Evolutionary conservation across 2,888 invertebrate species (phyloP), one percentile per base, ranked within the genome.

Genomic region (Drosophila setosimentum): DNA sequence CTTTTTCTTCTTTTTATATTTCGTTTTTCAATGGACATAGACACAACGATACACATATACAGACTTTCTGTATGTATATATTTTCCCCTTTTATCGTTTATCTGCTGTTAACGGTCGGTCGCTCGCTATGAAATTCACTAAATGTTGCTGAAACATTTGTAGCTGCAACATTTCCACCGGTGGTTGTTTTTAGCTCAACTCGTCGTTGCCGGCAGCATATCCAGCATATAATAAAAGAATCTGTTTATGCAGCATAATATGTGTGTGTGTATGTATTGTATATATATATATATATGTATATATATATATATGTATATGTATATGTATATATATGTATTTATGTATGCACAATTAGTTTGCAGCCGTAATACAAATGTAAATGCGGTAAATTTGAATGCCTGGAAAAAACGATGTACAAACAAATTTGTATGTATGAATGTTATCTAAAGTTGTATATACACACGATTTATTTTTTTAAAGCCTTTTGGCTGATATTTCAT

Each of bases 121-220:
- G 42, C 55, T 55, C 62, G 63, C 51, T 16, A 2, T 24, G 16
- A 45, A 18, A 33, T n/a, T 58, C 18, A 40, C 42, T 27, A 51
- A 72, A 80, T 80, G 80, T 80, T 80, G 76, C 80, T 51, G 75
- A 58, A 80, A 80, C 75, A 75, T 72, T 58, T 65, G 35, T 48
- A 29, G 53, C 45, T 16, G 69, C 73, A 79, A 76, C 78, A 78
- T 68, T 65, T 68, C 8, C 11, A 33, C 29, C 16, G 71, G 77
- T 77, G 77, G 77, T 77, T 70, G 76, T 33, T 73, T 77, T 77
- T 62, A 55, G 32, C 60, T 57, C 59, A 45, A 50, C 16, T 30
- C 49, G 2, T 10, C 58, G 24, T 40, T 42, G 32, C 32, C 24
- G 50, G 30, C 5, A 32, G 42, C 53, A 37, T 2, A 37, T 33